Percentiles rank a stretch among this genome's conserved stretches.
phyloP scores from a whole-genome alignment of 2,797 vertebrate genomes.

The Otus scops region DNA sequence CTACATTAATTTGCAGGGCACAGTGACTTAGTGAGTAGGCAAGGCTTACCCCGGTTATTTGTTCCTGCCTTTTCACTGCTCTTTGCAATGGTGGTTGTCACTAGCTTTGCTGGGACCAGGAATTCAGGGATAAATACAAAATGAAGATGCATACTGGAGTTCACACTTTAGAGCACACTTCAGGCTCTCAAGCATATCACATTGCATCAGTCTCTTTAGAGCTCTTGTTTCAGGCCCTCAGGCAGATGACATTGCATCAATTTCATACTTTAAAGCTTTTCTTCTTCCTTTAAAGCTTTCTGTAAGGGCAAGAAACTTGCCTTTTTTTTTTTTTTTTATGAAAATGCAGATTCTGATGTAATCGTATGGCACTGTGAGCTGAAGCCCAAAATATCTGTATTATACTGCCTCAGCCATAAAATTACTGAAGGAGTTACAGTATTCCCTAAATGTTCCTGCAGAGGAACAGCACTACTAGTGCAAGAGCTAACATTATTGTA shows the following conservation, averaged over 20 bases:
- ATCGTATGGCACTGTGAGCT: not conserved
- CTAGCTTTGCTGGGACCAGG: not conserved
- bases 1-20: not conserved
- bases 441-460: not conserved
- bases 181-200: not conserved
- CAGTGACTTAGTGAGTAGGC: not conserved
- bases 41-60: not conserved
- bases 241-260: not conserved
- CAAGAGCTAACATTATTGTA: not conserved
- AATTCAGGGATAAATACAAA: not conserved
- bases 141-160: not conserved
- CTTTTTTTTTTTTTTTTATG: not conserved
- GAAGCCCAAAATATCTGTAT: not conserved
- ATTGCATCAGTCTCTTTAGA: not conserved
- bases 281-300: not conserved
- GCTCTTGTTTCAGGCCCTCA: not conserved
- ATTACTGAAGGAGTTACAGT: constrained; percentile 7
- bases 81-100: not conserved
- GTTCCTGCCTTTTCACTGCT: not conserved
- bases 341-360: constrained; percentile 1
- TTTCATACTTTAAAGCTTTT: constrained; percentile 1
- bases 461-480: not conserved
- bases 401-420: not conserved
- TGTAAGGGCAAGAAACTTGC: not conserved
- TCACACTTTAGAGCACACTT: not conserved